Evolutionary conservation across 2,888 invertebrate genomes (phyloP).

Genomic region (Stenodera caucasica): DNA sequence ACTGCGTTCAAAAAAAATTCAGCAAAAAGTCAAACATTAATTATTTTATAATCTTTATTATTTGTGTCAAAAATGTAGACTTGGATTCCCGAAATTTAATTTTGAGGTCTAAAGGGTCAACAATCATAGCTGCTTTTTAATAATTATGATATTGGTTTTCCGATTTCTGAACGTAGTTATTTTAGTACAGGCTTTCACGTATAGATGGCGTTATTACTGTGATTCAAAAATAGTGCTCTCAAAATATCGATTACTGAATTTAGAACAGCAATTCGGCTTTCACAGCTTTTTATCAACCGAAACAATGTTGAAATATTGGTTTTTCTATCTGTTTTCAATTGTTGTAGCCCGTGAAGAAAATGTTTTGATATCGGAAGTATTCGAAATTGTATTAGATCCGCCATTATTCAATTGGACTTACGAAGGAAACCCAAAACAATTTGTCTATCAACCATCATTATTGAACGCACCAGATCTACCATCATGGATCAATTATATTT

Average conservation of each 20-base stretch:
- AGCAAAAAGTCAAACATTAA: too few species aligned
- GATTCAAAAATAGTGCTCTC: neutral
- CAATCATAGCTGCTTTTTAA: too few species aligned
- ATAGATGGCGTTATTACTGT: neutral
- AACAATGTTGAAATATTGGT: neutral
- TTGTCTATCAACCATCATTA: conserved; percentile 74
- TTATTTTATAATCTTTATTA: too few species aligned
- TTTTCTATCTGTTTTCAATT: neutral
- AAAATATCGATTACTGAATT: neutral
- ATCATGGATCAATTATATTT: conserved; percentile 82
- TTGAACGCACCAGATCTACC: conserved; percentile 81
- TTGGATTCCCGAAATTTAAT: too few species aligned
- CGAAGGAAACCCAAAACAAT: conserved; percentile 65
- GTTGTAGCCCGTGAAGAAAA: conserved; percentile 50
- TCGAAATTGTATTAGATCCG: conserved; percentile 76
- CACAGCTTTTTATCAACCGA: neutral
- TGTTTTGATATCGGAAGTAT: conserved; percentile 73
- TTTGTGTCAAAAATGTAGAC: too few species aligned
- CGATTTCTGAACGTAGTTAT: neutral
- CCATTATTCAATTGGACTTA: conserved; percentile 80
- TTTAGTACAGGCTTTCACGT: neutral
- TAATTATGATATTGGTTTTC: too few species aligned
- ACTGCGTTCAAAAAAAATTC: too few species aligned
- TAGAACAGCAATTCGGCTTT: neutral
- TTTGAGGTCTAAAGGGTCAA: too few species aligned